Conservation (phyloP, 2,888 invertebrate species). For the Seira musarum region DNA sequence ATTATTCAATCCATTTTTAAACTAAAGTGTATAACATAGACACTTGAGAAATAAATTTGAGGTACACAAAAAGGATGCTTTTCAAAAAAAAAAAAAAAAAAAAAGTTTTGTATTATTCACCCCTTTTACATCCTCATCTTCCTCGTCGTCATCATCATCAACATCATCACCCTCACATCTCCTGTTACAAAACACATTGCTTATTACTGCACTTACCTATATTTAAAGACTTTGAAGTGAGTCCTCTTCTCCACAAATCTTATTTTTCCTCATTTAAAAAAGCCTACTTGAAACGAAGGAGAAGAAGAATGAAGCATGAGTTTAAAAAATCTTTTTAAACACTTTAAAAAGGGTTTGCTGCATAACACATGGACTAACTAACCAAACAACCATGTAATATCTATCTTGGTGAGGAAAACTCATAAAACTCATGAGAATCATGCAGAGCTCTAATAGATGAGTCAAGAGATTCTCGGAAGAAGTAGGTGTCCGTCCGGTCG, state of each 20-base stretch:
- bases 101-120: no score
- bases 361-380: no score
- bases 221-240: not conserved
- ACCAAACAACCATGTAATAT: no score
- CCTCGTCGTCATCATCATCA: not conserved
- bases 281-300: conserved; percentile 6
- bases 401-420: conserved; percentile 4
- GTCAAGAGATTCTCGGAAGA: conserved; percentile 49
- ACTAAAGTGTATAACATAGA: no score
- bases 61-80: no score
- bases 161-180: not conserved
- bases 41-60: no score
- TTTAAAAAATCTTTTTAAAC: no score
- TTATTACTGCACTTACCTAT: no score
- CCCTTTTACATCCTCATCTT: not conserved
- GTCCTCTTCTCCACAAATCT: not conserved
- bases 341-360: no score
- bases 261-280: not conserved
- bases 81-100: no score
- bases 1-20: no score
- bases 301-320: no score
- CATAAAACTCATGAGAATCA: conserved; percentile 19
- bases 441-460: conserved; percentile 34
- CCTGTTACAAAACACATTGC: not conserved
- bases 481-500: conserved; percentile 27